Evolutionary conservation across 2,797 vertebrate genomes (phyloP).

Genomic region (Microhierax caerulescens): DNA sequence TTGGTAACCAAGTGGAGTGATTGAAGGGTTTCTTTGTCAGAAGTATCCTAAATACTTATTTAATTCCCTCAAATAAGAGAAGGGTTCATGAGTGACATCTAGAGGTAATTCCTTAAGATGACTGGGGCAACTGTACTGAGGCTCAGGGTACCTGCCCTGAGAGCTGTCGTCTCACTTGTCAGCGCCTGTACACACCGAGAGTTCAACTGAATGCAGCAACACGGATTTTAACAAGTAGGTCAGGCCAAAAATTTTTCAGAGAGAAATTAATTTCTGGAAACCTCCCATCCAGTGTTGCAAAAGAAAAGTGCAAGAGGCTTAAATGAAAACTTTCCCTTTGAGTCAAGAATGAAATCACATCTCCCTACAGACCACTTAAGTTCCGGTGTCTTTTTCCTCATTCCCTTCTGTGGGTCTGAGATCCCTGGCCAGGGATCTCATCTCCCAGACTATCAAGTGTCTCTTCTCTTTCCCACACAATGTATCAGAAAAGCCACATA

Average conservation of each 20-base stretch:
- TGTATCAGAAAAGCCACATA: neutral
- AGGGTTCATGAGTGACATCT: slow-evolving; percentile 66
- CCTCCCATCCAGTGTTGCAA: neutral
- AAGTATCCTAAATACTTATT: neutral
- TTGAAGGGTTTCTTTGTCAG: neutral
- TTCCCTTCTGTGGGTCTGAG: neutral
- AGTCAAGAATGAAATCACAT: neutral
- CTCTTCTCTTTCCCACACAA: neutral
- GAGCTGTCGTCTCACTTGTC: neutral
- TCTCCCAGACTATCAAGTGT: neutral
- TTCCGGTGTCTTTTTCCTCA: neutral
- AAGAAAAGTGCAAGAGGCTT: neutral
- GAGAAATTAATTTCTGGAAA: neutral
- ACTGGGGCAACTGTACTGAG: neutral
- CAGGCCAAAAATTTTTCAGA: neutral
- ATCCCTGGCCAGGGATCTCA: neutral
- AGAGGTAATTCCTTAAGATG: slow-evolving; percentile 49
- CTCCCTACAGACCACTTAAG: neutral
- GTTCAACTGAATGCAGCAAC: neutral
- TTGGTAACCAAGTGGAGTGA: neutral
- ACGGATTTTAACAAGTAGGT: neutral
- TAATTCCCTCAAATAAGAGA: neutral
- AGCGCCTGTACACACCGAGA: neutral
- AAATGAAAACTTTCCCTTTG: neutral
- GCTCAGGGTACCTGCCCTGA: neutral